A percentile compares a stretch with the other conserved stretches of the same genome.
Evolutionary conservation across 2,797 vertebrate genomes (phyloP).

Genomic region (Passerculus sandwichensis): DNA sequence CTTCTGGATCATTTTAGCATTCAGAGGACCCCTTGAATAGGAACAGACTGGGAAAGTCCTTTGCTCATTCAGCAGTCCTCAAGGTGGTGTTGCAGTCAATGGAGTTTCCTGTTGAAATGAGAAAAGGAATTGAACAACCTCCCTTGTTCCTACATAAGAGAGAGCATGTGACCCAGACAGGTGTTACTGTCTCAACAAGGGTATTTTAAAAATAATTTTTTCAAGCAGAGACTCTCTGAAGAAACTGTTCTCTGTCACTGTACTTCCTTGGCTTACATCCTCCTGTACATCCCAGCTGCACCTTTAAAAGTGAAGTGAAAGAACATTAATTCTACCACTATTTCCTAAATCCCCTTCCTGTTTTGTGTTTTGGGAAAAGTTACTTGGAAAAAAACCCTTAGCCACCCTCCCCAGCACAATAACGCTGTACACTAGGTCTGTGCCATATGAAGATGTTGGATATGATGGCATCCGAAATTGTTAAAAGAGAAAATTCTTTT

Average conservation of each 20-base stretch:
- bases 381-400: background rate
- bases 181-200: background rate
- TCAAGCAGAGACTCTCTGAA: background rate
- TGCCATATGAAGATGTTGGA: background rate
- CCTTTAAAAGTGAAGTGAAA: background rate
- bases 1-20: background rate
- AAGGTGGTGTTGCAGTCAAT: background rate
- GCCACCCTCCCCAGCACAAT: background rate
- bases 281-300: background rate
- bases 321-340: background rate
- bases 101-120: background rate
- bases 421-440: background rate
- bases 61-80: background rate
- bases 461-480: background rate
- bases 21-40: background rate
- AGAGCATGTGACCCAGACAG: background rate
- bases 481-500: background rate
- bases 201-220: background rate
- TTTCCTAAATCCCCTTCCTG: background rate
- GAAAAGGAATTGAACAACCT: background rate
- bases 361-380: background rate
- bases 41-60: background rate
- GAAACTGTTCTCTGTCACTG: background rate
- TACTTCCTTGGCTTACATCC: background rate
- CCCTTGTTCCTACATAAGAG: background rate